Evolutionary conservation across 2,797 vertebrate species (phyloP), one percentile per base, ranked within the genome.

Genomic region (Enteromius anoplus): DNA sequence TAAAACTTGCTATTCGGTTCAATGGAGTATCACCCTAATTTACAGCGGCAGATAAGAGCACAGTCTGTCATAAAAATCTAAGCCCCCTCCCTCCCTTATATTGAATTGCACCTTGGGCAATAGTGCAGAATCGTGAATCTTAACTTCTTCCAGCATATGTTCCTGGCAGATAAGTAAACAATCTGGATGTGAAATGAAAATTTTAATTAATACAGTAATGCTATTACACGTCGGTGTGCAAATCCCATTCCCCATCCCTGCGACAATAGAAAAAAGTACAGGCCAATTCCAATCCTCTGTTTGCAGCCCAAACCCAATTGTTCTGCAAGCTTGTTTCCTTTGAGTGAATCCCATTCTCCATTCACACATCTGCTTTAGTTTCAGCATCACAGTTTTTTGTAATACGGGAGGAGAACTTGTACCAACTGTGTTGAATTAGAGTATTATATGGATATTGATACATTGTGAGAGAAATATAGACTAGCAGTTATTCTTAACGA

Each of bases 121-220:
- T 93, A 93, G 96, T 96, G 97, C 96, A 96, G 96, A 97, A 97
- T 96, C 95, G 94, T 88, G 96, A 95, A 96, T 97, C 96, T 96
- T 93, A 96, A 97, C 97, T 97, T 96, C 96, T 96, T 94, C 91
- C 93, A 93, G 96, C 97, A 97, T 96, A 97, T 99, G 97, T 98
- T 98, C 96, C 95, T 95, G 96, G 95, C 95, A 98, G 98, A 99
- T 99, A 99, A 99, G 97, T 99, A 97, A 98, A 97, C 96, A 98
- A 97, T 98, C 97, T 98, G 96, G 95, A 97, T 96, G 95, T 96
- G 95, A 96, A 97, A 97, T 97, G 94, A 95, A 94, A 93, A 91
- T 96, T 97, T 97, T 97, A 97, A 99, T 99, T 98, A 98, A 97
- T 97, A 95, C 95, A 93, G 96, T 97, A 96, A 95, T 96, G 96